Evolutionary conservation across 2,797 vertebrate species (phyloP).

Genomic region (Scolopax bukidnonensis): DNA sequence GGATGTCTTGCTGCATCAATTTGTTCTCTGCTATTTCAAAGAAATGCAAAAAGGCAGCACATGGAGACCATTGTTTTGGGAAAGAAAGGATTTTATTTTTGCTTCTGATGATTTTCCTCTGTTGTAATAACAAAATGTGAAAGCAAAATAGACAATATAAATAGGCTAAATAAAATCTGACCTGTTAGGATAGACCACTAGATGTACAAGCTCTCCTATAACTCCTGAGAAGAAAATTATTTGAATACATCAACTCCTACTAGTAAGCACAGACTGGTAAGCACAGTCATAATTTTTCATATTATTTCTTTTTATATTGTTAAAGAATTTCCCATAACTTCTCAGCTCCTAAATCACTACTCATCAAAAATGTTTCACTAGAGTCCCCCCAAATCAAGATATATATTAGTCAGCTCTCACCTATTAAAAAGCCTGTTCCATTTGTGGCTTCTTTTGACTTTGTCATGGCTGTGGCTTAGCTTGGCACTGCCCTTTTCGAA

Average conservation of each 20-base stretch:
- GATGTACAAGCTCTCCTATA: background rate
- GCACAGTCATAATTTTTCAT: background rate
- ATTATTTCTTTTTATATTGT: background rate
- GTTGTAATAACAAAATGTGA: background rate
- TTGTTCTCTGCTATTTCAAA: constrained; percentile 38
- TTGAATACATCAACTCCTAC: background rate
- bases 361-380: background rate
- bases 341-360: background rate
- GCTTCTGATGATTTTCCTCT: constrained; percentile 21
- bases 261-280: background rate
- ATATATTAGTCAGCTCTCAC: background rate
- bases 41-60: background rate
- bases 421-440: background rate
- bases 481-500: constrained; percentile 12
- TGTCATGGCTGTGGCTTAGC: background rate
- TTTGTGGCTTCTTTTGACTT: background rate
- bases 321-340: background rate
- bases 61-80: background rate
- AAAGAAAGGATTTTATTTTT: background rate
- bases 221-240: background rate
- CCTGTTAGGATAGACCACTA: background rate
- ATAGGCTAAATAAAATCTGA: background rate
- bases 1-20: background rate
- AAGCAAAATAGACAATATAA: constrained; percentile 32
- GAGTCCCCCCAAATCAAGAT: background rate